Evolutionary conservation across 2,888 invertebrate genomes (phyloP).

Genomic region (Sussaba pulchella): DNA sequence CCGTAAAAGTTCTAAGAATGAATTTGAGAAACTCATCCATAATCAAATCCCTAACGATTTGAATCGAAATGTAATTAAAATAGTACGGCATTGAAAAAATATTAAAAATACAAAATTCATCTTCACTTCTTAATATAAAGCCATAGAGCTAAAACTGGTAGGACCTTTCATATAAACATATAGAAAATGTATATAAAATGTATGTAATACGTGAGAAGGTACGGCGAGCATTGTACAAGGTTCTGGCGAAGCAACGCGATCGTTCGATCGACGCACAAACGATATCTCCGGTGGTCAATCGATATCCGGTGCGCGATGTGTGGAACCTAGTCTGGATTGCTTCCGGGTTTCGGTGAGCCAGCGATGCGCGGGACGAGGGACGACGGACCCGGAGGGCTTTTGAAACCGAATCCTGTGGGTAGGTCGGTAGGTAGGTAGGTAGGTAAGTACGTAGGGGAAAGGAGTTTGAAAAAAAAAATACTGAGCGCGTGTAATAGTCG

Average conservation of each 20-base stretch:
- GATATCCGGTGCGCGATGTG: slow-evolving; percentile 70
- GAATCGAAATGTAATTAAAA: no score
- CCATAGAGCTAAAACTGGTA: no score
- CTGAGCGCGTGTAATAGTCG: slow-evolving; percentile 18
- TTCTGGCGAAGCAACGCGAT: slow-evolving; percentile 67
- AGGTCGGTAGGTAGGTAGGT: not conserved
- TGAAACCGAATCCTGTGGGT: slow-evolving; percentile 57
- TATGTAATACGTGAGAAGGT: slow-evolving; percentile 6
- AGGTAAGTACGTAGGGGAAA: no score
- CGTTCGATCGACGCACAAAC: slow-evolving; percentile 71
- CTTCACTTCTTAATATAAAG: no score
- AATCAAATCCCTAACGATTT: no score
- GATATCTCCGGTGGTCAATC: slow-evolving; percentile 74
- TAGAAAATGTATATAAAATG: no score
- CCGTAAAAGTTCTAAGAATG: no score
- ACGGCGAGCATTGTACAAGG: slow-evolving; percentile 1
- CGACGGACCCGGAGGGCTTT: slow-evolving; percentile 7
- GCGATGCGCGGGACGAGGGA: slow-evolving; percentile 16
- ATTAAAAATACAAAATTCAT: no score
- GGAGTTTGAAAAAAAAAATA: not conserved
- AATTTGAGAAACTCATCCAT: no score
- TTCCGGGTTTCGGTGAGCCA: slow-evolving; percentile 65
- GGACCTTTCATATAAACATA: no score
- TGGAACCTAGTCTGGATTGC: slow-evolving; percentile 66
- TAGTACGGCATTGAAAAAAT: no score